Evolutionary conservation across 2,888 invertebrate genomes (phyloP).

Genomic region (Epicampocera succincta): DNA sequence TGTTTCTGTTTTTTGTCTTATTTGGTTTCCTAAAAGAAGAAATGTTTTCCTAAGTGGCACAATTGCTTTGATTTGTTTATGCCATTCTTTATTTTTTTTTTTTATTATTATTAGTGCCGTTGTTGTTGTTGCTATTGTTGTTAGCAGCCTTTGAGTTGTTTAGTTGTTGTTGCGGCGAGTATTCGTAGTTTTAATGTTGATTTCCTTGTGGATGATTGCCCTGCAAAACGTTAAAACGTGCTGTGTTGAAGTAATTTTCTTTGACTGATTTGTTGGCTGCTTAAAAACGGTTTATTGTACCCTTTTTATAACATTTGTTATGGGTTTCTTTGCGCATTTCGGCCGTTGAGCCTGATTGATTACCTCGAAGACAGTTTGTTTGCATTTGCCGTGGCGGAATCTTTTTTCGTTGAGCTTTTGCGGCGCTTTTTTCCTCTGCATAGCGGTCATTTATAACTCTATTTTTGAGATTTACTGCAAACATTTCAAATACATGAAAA

Average conservation of each 20-base stretch:
- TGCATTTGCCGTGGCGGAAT: slow-evolving; percentile 28
- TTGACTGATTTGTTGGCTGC: slow-evolving; percentile 62
- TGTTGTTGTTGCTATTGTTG: slow-evolving; percentile 5
- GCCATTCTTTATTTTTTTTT: slow-evolving; percentile 10
- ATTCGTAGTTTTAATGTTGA: slow-evolving; percentile 44
- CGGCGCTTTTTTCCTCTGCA: not conserved
- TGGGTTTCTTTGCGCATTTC: slow-evolving; percentile 9
- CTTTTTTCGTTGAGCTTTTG: not conserved
- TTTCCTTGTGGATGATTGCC: slow-evolving; percentile 68
- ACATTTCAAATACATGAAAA: slow-evolving; percentile 15
- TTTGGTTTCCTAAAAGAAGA: not conserved
- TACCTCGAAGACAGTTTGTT: slow-evolving; percentile 62
- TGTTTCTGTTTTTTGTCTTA: too few species aligned
- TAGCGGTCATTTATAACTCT: slow-evolving; percentile 43
- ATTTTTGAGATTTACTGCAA: slow-evolving; percentile 23
- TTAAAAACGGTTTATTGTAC: slow-evolving; percentile 50
- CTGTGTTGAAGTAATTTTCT: slow-evolving; percentile 66
- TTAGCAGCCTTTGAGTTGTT: slow-evolving; percentile 1
- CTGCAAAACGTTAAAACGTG: slow-evolving; percentile 68
- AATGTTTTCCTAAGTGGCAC: slow-evolving; percentile 8
- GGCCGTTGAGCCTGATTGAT: slow-evolving; percentile 59
- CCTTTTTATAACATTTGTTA: slow-evolving; percentile 13
- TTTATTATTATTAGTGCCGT: slow-evolving; percentile 19
- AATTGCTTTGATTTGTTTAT: slow-evolving; percentile 40
- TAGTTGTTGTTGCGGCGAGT: not conserved